phyloP scores from a whole-genome alignment of 1,140 invertebrate species.

The Drosophila nikananu region DNA sequence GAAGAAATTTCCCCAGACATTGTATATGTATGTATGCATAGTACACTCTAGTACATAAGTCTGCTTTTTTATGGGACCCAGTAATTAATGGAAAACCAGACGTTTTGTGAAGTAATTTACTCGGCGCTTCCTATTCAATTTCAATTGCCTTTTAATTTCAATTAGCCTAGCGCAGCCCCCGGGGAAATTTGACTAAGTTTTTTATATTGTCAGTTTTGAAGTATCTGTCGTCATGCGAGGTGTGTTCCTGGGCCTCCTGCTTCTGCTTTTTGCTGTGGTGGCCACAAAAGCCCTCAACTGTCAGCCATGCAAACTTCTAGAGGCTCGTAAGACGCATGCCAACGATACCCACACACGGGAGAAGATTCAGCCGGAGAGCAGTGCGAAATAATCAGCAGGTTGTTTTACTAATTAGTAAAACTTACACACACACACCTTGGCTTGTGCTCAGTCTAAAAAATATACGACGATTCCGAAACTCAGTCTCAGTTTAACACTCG shows the following conservation, averaged over 20 bases:
- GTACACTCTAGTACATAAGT: conserved; percentile 2
- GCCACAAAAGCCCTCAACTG: conserved; percentile 60
- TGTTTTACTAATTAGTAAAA: conserved; percentile 77
- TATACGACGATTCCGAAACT: conserved; percentile 23
- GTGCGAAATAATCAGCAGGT: conserved; percentile 49
- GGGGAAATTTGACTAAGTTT: conserved; percentile 66
- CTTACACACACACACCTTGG: conserved; percentile 25
- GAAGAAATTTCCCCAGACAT: conserved; percentile 11
- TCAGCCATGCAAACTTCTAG: conserved; percentile 71
- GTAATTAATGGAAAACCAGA: conserved; percentile 49
- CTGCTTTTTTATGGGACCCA: conserved; percentile 23
- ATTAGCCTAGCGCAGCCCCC: conserved; percentile 43
- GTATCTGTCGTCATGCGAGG: conserved; percentile 51
- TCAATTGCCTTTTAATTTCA: conserved; percentile 65
- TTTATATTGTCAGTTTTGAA: conserved; percentile 55
- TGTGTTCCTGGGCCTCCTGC: conserved; percentile 35
- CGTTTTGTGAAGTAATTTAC: conserved; percentile 56
- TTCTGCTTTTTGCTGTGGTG: conserved; percentile 27
- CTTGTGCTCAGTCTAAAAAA: conserved; percentile 3
- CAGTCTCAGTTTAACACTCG: conserved; percentile 58
- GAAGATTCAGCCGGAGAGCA: background rate
- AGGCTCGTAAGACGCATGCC: conserved; percentile 64
- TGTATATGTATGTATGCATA: too few relatives aligned
- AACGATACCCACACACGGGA: conserved; percentile 42
- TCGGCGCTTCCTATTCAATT: conserved; percentile 17